Base-by-base conservation (phyloP, 1,140 invertebrate genomes). In the Globodera rostochiensis region DNA sequence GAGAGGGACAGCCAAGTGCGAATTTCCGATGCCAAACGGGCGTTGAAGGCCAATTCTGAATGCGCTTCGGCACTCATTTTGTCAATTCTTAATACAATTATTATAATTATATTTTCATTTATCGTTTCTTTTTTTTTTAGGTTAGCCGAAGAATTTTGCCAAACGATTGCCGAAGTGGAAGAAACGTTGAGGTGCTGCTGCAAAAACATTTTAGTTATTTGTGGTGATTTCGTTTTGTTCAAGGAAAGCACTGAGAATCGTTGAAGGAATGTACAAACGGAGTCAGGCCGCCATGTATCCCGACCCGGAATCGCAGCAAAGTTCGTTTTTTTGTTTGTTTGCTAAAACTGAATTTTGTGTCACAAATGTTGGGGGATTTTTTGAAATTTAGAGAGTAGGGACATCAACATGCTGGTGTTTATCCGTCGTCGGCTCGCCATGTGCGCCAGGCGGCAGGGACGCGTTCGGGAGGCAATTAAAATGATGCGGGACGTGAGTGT, bases 21-120 rank as follows among this genome's bases (percentile, higher is more conserved):
- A 79, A 95, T 98, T 69, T 95, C 96, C 91, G 94, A 95, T 45
- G 96, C 96, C 0, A 94, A 95, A 86, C 94, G 93, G 88, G 96
- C 96, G 3, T 91, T 98, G 15, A 94, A 95, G 88, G 94, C 93
- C 80, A 97, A 97, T 91, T 91, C 94, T 0, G 96, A 98, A 90
- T 98, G 96, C 92, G 95, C 95, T 0, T 94, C 96, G 47, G 97
- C 97, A 46, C 94, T 97, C 88, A 96, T 98, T 89, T 91, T 98
- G 75, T 78, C 11, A 47, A 21, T 46, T 36, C 45, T 21, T 6
- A 9, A 21, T n/a, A 53, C 70, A 25, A 53, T 21, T 69, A 71
- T 78, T 19, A 70, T 77, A 7, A 36, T 49, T 45, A 67, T 19
- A 15, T 50, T 13, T 13, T 66, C 3, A 21, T 21, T 21, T 15